Evolutionary conservation across 2,113 vertebrate genomes (phyloP).

Genomic region (Sturnira hondurensis): DNA sequence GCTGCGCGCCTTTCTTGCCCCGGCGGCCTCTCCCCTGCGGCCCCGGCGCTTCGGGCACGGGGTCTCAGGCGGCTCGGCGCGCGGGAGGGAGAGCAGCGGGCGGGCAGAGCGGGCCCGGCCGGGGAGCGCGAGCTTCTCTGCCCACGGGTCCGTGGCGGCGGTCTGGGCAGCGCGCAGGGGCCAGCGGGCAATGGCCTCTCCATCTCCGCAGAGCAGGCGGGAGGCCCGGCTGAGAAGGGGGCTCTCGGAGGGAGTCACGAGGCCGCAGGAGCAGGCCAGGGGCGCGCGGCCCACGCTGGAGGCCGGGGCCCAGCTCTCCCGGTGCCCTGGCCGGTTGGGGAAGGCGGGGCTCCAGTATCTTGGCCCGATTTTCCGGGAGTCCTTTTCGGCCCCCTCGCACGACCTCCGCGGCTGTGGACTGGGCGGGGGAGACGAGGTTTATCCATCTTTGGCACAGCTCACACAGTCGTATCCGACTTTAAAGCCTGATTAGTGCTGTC

Average conservation of each 20-base stretch:
- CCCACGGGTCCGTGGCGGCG: accelerated
- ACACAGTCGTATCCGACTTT: background rate
- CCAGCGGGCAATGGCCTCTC: background rate
- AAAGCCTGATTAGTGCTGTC: background rate
- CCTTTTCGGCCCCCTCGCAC: background rate
- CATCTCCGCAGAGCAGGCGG: background rate
- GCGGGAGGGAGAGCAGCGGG: background rate
- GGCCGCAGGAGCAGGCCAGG: background rate
- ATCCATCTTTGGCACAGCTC: background rate
- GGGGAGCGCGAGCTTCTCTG: background rate
- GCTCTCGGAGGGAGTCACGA: accelerated
- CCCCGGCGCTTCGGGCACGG: too few relatives aligned
- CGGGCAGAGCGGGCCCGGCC: background rate
- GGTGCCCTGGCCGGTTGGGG: background rate
- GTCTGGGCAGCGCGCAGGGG: background rate
- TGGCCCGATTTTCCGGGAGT: accelerated
- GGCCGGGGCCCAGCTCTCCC: background rate
- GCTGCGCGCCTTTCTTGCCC: background rate
- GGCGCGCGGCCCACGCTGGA: background rate
- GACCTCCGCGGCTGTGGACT: background rate
- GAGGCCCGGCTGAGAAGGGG: background rate
- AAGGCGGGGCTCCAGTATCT: background rate
- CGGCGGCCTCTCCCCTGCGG: background rate
- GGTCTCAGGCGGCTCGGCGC: background rate
- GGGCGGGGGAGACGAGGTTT: background rate